Evolutionary conservation across 2,113 vertebrate genomes (phyloP).

Genomic region (Platysternon megacephalum): DNA sequence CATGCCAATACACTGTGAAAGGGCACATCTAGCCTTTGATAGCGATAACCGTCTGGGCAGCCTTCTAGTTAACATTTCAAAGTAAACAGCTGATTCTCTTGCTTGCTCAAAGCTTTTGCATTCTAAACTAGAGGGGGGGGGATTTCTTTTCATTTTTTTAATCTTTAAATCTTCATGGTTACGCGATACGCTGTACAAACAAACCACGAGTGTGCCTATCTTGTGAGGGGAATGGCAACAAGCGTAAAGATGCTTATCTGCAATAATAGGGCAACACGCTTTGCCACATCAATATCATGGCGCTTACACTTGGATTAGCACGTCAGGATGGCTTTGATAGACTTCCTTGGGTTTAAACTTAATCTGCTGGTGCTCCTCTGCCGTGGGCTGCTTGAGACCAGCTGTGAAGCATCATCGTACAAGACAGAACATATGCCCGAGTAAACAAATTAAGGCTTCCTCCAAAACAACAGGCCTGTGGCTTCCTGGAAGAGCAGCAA

Average conservation of each 20-base stretch:
- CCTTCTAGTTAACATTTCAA: not conserved
- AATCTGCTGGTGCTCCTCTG: constrained; percentile 53
- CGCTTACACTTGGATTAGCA: not conserved
- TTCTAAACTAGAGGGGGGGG: not conserved
- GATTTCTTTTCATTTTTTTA: not conserved
- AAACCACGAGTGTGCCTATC: not conserved
- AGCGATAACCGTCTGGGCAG: not conserved
- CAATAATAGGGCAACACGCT: rapidly evolving
- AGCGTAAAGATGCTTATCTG: not conserved
- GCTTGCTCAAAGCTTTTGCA: not conserved
- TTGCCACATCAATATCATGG: not conserved
- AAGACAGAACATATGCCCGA: constrained; percentile 56
- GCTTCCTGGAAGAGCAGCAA: constrained; percentile 69
- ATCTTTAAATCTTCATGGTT: not conserved
- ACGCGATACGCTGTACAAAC: not conserved
- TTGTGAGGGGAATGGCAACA: not conserved
- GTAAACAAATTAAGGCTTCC: constrained; percentile 70
- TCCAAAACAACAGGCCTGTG: constrained; percentile 66
- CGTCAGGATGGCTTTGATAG: not conserved
- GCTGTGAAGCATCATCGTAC: constrained; percentile 45
- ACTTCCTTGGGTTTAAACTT: not conserved
- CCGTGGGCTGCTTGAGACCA: constrained; percentile 39
- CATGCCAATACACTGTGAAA: rapidly evolving
- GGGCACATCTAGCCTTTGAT: not conserved
- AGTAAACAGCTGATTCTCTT: not conserved